Evolutionary conservation across 1,140 invertebrate genomes (phyloP).

Genomic region (Rhyzopertha dominica): DNA sequence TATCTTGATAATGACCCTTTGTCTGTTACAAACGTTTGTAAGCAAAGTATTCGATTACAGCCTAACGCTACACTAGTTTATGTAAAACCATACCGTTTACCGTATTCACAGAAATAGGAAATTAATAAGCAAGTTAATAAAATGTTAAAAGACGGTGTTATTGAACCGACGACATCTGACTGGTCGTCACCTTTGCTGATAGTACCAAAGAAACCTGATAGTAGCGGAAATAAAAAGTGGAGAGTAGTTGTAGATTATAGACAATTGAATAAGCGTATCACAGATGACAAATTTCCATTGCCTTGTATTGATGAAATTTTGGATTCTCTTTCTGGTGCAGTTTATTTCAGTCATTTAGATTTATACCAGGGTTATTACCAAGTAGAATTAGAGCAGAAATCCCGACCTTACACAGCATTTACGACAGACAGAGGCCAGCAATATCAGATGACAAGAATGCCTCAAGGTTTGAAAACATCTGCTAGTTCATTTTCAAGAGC

Average conservation of each 20-base stretch:
- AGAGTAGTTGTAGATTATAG: slow-evolving; percentile 16
- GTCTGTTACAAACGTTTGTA: slow-evolving; percentile 24
- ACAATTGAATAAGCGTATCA: slow-evolving; percentile 11
- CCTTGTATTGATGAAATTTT: slow-evolving; percentile 20
- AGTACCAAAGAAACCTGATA: slow-evolving; percentile 11
- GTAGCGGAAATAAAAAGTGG: slow-evolving; percentile 2
- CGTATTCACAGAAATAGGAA: slow-evolving; percentile 27
- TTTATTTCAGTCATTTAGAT: slow-evolving; percentile 21
- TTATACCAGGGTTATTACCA: slow-evolving; percentile 15
- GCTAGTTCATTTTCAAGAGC: too few species aligned
- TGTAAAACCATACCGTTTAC: slow-evolving; percentile 35
- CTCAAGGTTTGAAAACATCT: too few species aligned
- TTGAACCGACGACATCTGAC: slow-evolving; percentile 8
- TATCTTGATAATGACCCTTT: slow-evolving; percentile 28
- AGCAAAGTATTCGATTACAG: slow-evolving; percentile 30
- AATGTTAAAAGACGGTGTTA: slow-evolving; percentile 24
- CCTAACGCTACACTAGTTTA: slow-evolving; percentile 24
- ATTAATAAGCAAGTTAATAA: slow-evolving; percentile 14
- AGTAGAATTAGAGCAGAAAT: slow-evolving; percentile 17
- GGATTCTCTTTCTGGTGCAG: slow-evolving; percentile 11
- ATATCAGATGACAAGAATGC: too few species aligned
- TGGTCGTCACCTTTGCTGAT: slow-evolving; percentile 12
- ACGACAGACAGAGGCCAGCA: too few species aligned
- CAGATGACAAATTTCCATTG: slow-evolving; percentile 18
- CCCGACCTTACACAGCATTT: too few species aligned